Percentiles rank a stretch among this genome's conserved stretches.
Evolutionary conservation across 92 coral and sea anemone genomes (phyloP).

Genomic region (Isaurus tuberculatus): DNA sequence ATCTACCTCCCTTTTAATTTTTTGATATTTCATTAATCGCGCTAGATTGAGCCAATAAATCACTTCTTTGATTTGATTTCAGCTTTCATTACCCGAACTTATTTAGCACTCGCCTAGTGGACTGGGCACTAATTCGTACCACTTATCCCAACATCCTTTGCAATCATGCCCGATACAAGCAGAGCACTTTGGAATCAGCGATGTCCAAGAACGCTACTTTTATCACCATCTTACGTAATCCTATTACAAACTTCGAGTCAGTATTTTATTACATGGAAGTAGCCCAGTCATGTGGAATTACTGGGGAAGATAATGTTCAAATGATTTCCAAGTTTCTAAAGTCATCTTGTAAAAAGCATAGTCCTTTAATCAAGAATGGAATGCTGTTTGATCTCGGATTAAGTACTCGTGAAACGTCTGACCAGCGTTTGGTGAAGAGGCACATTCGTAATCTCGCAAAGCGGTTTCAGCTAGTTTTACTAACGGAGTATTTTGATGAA

Average conservation of each 20-base stretch:
- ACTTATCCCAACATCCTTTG: slow-evolving; percentile 81
- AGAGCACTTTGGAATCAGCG: slow-evolving; percentile 69
- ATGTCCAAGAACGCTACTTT: slow-evolving; percentile 86
- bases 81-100: slow-evolving; percentile 31
- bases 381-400: slow-evolving; percentile 93
- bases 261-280: slow-evolving; percentile 90
- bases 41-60: neutral
- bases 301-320: slow-evolving; percentile 71
- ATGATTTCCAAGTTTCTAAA: slow-evolving; percentile 73
- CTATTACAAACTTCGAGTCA: slow-evolving; percentile 88
- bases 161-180: slow-evolving; percentile 89
- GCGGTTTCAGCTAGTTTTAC: slow-evolving; percentile 81
- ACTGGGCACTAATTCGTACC: slow-evolving; percentile 23
- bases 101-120: slow-evolving; percentile 7
- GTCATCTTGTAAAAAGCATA: slow-evolving; percentile 70
- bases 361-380: slow-evolving; percentile 83
- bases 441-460: slow-evolving; percentile 58
- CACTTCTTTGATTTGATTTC: neutral
- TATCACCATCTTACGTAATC: slow-evolving; percentile 91
- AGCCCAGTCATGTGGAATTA: slow-evolving; percentile 76
- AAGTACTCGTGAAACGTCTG: slow-evolving; percentile 66
- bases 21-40: neutral
- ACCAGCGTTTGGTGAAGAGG: slow-evolving; percentile 40
- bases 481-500: slow-evolving; percentile 86
- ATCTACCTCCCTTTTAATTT: neutral